These are phyloP conservation scores for Trachelus iudaicus DNA, from an alignment of 2,888 invertebrate species.

Conservation along the genomic window DNA sequence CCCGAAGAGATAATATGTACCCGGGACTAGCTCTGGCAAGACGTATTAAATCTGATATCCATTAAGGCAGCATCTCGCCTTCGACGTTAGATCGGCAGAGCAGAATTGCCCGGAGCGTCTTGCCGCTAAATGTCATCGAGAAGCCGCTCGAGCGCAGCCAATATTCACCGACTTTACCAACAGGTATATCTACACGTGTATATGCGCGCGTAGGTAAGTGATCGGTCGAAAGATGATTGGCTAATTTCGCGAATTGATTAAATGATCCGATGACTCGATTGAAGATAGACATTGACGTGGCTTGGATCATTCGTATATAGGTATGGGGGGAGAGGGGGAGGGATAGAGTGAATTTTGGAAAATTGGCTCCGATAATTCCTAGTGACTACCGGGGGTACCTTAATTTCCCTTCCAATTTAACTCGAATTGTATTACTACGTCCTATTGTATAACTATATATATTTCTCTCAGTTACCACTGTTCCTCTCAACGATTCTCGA, in stretches of 20 bases:
- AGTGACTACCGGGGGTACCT: not conserved
- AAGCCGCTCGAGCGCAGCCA: constrained; percentile 44
- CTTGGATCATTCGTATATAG: not conserved
- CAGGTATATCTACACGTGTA: not conserved
- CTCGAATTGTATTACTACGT: not conserved
- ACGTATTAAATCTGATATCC: constrained; percentile 40
- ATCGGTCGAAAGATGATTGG: not conserved
- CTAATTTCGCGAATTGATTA: not conserved
- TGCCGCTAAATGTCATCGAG: constrained; percentile 48
- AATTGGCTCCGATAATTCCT: not conserved
- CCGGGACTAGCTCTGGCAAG: constrained; percentile 7
- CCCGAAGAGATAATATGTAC: constrained; percentile 1
- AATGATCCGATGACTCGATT: not conserved
- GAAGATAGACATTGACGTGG: not conserved
- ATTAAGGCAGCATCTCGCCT: constrained; percentile 34
- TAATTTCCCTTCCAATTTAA: not conserved
- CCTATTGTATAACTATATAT: not conserved
- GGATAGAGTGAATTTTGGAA: not conserved
- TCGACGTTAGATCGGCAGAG: constrained; percentile 6
- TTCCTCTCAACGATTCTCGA: not conserved
- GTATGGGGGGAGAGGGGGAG: not conserved
- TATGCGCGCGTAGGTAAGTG: no score
- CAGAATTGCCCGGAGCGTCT: constrained; percentile 44
- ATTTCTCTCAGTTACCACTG: not conserved
- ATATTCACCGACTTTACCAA: constrained; percentile 29